A percentile compares a stretch with the other conserved stretches of the same genome.
Conservation (phyloP, 2,113 vertebrate genomes). For the Hyperoodon ampullatus region DNA sequence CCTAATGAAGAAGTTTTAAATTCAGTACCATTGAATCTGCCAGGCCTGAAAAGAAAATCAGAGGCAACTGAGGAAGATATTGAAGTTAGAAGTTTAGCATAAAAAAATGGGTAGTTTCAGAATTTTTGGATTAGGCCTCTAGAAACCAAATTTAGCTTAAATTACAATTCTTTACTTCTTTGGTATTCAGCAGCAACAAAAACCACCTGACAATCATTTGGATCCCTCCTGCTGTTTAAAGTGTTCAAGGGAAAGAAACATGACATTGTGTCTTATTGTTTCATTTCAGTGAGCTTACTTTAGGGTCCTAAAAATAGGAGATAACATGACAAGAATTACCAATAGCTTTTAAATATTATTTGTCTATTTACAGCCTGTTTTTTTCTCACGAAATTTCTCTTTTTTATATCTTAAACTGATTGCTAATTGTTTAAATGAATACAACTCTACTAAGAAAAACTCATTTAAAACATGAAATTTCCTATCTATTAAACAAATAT, state of each 20-base stretch:
- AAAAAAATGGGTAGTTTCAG: background rate
- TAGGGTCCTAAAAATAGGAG: background rate
- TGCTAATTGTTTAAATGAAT: background rate
- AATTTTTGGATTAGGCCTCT: background rate
- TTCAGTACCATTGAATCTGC: background rate
- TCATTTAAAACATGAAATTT: background rate
- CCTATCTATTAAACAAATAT: background rate
- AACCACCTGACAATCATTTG: slow-evolving; percentile 26
- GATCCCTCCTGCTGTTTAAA: slow-evolving; percentile 27
- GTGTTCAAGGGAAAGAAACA: slow-evolving; percentile 39
- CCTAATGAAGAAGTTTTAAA: background rate
- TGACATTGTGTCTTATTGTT: slow-evolving; percentile 55
- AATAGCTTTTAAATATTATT: slow-evolving; percentile 47
- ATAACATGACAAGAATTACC: background rate
- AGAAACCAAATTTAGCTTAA: slow-evolving; percentile 36
- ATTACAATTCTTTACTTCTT: slow-evolving; percentile 18
- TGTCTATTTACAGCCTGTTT: background rate
- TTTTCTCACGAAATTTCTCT: background rate
- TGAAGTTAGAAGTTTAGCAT: background rate
- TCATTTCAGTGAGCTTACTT: slow-evolving; percentile 61
- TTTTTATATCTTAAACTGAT: background rate
- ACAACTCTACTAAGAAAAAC: background rate
- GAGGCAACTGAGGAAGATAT: background rate
- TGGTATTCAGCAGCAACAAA: slow-evolving; percentile 21
- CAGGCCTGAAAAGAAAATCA: background rate